These are phyloP conservation scores for Cephus rjabovi DNA, from an alignment of 2,888 invertebrate genomes.

Conservation along the genomic window DNA sequence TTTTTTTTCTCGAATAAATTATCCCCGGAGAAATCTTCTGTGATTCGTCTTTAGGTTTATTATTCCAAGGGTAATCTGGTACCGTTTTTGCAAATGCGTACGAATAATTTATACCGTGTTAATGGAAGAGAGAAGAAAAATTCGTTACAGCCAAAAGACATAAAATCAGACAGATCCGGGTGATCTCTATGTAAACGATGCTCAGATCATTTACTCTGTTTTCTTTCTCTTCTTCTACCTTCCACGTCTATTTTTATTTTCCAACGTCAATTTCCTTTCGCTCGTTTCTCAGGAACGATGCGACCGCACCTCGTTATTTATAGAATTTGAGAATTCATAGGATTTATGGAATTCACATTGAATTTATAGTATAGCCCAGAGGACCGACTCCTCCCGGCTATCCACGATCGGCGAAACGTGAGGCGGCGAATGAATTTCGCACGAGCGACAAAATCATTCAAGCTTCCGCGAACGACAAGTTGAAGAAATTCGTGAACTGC, in stretches of 20 bases:
- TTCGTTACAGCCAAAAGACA: not conserved
- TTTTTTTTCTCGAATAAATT: not conserved
- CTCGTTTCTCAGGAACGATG: not conserved
- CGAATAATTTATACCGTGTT: not conserved
- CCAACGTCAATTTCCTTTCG: not conserved
- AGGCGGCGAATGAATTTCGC: not conserved
- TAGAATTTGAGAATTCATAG: not conserved
- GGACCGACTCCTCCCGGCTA: not conserved
- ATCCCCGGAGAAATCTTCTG: not conserved
- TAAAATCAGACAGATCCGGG: not conserved
- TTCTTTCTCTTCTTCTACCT: constrained; percentile 5
- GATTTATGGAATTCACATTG: not conserved
- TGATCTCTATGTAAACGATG: not conserved
- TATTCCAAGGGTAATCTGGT: not conserved
- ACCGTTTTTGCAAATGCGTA: not conserved
- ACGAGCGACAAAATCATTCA: not conserved
- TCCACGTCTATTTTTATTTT: constrained; percentile 7
- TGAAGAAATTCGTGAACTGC: not conserved
- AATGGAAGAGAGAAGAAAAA: not conserved
- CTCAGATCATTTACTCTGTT: not conserved
- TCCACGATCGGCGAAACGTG: not conserved
- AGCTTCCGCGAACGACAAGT: not conserved
- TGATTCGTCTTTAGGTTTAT: not conserved
- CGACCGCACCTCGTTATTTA: not conserved
- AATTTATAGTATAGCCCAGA: not conserved